phyloP scores from a whole-genome alignment of 2,113 vertebrate species.

The Crotalus horridus region DNA sequence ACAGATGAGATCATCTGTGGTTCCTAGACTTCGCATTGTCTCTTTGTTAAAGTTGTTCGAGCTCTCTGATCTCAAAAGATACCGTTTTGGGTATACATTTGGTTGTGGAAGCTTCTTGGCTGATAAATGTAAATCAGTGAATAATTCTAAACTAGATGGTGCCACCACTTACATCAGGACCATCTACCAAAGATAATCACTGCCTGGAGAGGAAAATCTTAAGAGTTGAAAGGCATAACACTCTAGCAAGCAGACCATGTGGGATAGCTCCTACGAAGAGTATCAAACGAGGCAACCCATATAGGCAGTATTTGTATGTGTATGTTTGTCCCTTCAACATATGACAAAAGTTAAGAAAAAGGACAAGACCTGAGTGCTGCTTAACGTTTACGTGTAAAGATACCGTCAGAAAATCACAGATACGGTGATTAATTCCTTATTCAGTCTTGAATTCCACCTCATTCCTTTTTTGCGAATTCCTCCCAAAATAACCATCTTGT shows the following conservation, averaged over 20 bases:
- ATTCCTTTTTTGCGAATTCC: background rate
- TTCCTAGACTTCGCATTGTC: too few relatives aligned
- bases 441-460: background rate
- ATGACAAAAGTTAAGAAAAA: background rate
- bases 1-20: background rate
- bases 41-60: background rate
- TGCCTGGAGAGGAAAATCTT: background rate
- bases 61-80: background rate
- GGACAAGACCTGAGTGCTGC: background rate
- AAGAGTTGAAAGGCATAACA: background rate
- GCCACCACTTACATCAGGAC: background rate
- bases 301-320: background rate
- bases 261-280: background rate
- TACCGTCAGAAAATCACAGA: background rate
- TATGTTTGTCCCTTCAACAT: background rate
- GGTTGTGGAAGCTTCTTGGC: background rate
- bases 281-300: background rate
- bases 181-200: background rate
- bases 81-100: background rate
- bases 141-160: background rate
- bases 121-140: background rate
- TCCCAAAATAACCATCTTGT: background rate
- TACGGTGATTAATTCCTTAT: background rate
- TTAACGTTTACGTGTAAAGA: background rate
- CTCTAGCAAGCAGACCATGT: background rate